Base-by-base conservation (phyloP, 1,140 invertebrate genomes). In the Tetragnatha versicolor region DNA sequence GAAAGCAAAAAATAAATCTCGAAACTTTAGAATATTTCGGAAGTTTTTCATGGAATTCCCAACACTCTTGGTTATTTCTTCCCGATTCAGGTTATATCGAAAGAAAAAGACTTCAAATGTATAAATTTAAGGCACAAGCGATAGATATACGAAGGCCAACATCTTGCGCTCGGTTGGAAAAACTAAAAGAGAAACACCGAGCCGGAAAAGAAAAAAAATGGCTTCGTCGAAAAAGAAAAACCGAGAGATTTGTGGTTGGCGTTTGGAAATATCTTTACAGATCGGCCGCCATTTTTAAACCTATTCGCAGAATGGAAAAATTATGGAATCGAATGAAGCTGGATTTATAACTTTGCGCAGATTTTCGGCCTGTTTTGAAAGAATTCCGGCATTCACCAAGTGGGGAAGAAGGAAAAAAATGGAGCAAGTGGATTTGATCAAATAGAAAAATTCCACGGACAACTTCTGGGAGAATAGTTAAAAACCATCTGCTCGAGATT, bases 291-390 rank as follows among this genome's bases (percentile, higher is more conserved):
- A 73, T 73, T 60, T 73, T 73, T 60, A 73, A 73, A 73, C 55
- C 69, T 73, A 73, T 73, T 73, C 69, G 68, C 25, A 73, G 39
- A 73, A 73, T 73, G 51, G 69, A 73, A 73, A 73, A 73, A 73
- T 73, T 73, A 73, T 73, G 69, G 69, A 73, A 58, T 73, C 53
- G 69, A 73, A 73, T 73, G 35, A 73, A 31, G 53, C 22, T 17
- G 69, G 69, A 73, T 73, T 73, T 73, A 58, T 60, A 45, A 60
- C 27, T 73, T 73, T 53, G 31, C 39, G 20, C 37, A 37, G 35
- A 29, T 58, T 55, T 60, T 31, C 31, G 9, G 7, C n/a, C 20
- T 35, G 31, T 60, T 65, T 20, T 42, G 29, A 73, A 60, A 73
- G 35, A 60, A 45, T 60, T 39, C 35, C 27, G 35, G 49, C 3